Evolutionary conservation across 2,888 invertebrate genomes (phyloP).

Genomic region (Synergus itoensis): DNA sequence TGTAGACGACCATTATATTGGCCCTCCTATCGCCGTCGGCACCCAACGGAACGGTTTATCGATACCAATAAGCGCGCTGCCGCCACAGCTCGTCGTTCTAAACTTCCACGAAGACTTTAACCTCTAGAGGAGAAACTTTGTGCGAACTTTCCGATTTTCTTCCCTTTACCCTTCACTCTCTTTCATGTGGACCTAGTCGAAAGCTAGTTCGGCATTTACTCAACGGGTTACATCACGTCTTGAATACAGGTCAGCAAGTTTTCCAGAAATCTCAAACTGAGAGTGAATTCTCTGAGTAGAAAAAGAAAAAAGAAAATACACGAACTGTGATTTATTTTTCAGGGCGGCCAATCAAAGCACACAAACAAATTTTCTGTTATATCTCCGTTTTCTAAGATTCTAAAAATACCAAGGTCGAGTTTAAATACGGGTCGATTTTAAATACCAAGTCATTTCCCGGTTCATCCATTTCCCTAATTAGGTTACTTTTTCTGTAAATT

Average conservation of each 20-base stretch:
- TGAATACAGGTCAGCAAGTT: constrained; percentile 23
- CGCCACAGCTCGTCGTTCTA: constrained; percentile 53
- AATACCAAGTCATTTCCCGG: neutral
- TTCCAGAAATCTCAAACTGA: neutral
- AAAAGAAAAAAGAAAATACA: neutral
- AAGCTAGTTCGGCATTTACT: constrained; percentile 46
- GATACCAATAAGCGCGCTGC: constrained; percentile 67
- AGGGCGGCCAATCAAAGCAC: neutral
- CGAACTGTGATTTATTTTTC: neutral
- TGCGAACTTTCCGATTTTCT: constrained; percentile 35
- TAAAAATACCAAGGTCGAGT: neutral
- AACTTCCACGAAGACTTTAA: constrained; percentile 49
- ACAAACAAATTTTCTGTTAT: neutral
- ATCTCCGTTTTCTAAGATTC: too few relatives aligned
- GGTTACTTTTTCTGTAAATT: neutral
- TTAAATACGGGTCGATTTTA: too few relatives aligned
- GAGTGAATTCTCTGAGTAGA: neutral
- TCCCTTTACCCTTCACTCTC: constrained; percentile 29
- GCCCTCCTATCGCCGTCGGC: constrained; percentile 47
- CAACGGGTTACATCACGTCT: constrained; percentile 41
- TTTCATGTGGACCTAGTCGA: constrained; percentile 11
- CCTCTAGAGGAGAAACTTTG: constrained; percentile 21
- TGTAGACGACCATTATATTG: constrained; percentile 58
- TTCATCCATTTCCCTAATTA: neutral
- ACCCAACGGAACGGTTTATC: constrained; percentile 64